Percentiles rank a stretch among this genome's conserved stretches.
Conservation (phyloP, 2,113 vertebrate genomes). For the Elephas maximus region DNA sequence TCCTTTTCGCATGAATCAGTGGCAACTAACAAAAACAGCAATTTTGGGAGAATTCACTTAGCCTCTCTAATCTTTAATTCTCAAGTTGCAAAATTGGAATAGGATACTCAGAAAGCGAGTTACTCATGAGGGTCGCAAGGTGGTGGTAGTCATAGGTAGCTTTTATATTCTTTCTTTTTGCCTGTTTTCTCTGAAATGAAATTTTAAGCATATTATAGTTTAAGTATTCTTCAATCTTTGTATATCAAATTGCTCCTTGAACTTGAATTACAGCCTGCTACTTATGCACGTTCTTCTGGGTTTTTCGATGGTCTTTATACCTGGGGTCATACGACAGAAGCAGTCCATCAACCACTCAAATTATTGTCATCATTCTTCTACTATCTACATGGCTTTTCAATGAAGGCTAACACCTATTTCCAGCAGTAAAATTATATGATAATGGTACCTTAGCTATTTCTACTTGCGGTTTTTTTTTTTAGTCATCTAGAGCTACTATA, state of each 20-base stretch:
- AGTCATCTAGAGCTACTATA: no score
- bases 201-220: background rate
- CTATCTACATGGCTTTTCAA: background rate
- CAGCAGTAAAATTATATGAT: background rate
- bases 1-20: background rate
- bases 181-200: background rate
- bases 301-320: background rate
- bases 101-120: background rate
- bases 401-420: background rate
- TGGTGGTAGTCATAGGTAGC: background rate
- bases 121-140: background rate
- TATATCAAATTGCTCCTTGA: background rate
- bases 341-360: background rate
- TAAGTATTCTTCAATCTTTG: conserved; percentile 15
- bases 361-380: background rate
- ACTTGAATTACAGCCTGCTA: background rate
- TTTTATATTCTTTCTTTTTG: background rate
- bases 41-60: background rate
- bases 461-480: background rate
- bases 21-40: background rate
- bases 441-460: background rate
- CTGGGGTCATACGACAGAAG: background rate
- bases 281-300: background rate
- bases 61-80: conserved; percentile 1
- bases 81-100: background rate